These are phyloP conservation scores for Aricia artaxerxes DNA, from an alignment of 2,888 invertebrate genomes.

Conservation along the genomic window DNA sequence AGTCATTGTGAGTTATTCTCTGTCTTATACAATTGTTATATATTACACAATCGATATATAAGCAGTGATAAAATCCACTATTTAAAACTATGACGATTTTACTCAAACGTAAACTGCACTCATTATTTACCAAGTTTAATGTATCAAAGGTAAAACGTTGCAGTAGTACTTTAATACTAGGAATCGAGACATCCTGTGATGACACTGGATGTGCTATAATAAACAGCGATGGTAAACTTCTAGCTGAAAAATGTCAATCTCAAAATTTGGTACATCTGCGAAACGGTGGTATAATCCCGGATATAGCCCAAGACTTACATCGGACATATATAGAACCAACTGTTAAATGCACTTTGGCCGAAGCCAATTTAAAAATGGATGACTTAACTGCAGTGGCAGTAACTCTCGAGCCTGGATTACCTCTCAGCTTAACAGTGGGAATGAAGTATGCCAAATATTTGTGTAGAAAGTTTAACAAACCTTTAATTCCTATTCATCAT, in stretches of 20 bases:
- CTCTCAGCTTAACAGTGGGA: constrained; percentile 89
- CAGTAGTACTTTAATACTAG: constrained; percentile 79
- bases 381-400: constrained; percentile 93
- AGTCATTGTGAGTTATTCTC: not conserved
- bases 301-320: constrained; percentile 92
- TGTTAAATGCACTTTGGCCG: constrained; percentile 84
- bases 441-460: constrained; percentile 91
- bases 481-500: constrained; percentile 98
- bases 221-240: constrained; percentile 84
- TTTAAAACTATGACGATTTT: constrained; percentile 16
- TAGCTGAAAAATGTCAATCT: constrained; percentile 91
- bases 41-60: not conserved
- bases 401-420: constrained; percentile 92
- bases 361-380: constrained; percentile 81
- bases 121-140: constrained; percentile 9
- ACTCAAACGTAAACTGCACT: not conserved
- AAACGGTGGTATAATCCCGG: constrained; percentile 95
- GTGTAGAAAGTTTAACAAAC: constrained; percentile 84
- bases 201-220: constrained; percentile 97
- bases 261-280: constrained; percentile 88
- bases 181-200: constrained; percentile 99
- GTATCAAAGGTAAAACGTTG: constrained; percentile 29
- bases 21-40: not conserved
- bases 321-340: constrained; percentile 86
- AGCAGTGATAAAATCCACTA: not conserved